Percentiles rank a stretch among this genome's conserved stretches.
Conservation (phyloP, 2,113 vertebrate species). For the Amia ocellicauda region DNA sequence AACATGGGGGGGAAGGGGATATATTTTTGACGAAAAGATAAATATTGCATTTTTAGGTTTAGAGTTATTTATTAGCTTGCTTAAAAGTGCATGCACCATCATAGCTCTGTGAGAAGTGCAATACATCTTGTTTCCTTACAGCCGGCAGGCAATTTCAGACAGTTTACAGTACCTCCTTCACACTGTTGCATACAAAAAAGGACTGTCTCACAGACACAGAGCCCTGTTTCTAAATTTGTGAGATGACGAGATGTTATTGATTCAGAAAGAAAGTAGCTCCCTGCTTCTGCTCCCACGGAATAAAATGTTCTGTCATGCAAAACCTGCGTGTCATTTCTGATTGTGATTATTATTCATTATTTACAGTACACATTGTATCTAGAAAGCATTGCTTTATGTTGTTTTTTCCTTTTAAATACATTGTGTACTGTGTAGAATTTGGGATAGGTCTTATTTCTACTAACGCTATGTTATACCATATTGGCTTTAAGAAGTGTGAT, state of each 20-base stretch:
- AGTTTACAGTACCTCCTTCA: not conserved
- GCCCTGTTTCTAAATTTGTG: not conserved
- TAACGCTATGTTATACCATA: no score
- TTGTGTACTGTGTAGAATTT: no score
- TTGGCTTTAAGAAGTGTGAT: no score
- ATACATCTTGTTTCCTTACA: not conserved
- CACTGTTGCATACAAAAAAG: not conserved
- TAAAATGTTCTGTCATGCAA: not conserved
- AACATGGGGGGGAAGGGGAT: not conserved
- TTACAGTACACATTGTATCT: not conserved
- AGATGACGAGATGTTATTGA: slow-evolving; percentile 1
- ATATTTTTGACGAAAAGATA: slow-evolving; percentile 6
- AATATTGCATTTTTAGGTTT: not conserved
- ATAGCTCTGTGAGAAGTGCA: not conserved
- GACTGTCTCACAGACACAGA: not conserved
- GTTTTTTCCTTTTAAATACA: no score
- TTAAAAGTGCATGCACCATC: not conserved
- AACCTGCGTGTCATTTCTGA: not conserved
- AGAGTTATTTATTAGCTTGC: not conserved
- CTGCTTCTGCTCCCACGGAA: not conserved
- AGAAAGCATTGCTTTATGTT: no score
- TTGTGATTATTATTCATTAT: not conserved
- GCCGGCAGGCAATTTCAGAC: not conserved
- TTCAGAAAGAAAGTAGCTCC: not conserved
- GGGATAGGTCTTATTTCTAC: no score